Conservation (phyloP, 2,113 vertebrate genomes). For the Suricata suricatta region DNA sequence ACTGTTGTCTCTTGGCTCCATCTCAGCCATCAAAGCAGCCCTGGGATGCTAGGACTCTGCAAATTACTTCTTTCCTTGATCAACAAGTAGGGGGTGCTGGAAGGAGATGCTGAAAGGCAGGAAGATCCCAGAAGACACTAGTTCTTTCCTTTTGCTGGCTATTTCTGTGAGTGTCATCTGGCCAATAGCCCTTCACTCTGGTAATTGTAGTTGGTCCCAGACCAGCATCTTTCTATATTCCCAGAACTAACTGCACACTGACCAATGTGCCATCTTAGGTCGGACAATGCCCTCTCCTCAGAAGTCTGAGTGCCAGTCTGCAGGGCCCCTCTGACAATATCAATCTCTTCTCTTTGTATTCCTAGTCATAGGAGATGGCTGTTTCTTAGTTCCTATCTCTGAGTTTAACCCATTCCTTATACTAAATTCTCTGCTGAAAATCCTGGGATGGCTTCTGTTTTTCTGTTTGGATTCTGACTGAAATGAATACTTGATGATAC, state of each 20-base stretch:
- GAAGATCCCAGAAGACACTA: not conserved
- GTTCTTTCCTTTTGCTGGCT: not conserved
- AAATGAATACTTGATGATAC: not conserved
- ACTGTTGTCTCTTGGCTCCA: not conserved
- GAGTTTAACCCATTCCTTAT: not conserved
- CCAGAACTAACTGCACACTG: not conserved
- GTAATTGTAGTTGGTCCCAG: not conserved
- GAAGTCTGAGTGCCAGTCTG: not conserved
- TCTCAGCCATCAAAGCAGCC: not conserved
- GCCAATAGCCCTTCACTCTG: not conserved
- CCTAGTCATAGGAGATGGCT: not conserved
- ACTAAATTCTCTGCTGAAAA: not conserved
- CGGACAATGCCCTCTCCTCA: fast-evolving
- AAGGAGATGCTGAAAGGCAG: not conserved
- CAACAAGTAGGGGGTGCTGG: not conserved
- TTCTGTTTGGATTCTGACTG: not conserved
- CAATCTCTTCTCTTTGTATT: not conserved
- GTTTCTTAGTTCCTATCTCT: not conserved
- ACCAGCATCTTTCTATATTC: not conserved
- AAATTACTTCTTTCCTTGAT: not conserved
- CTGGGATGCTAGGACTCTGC: not conserved
- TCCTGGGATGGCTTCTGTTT: not conserved
- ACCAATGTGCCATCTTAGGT: no score
- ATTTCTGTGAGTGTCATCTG: not conserved
- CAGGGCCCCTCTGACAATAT: not conserved